Evolutionary conservation across 2,113 vertebrate species (phyloP), one percentile per base, ranked within the genome.

Genomic region (Sorex fumeus): DNA sequence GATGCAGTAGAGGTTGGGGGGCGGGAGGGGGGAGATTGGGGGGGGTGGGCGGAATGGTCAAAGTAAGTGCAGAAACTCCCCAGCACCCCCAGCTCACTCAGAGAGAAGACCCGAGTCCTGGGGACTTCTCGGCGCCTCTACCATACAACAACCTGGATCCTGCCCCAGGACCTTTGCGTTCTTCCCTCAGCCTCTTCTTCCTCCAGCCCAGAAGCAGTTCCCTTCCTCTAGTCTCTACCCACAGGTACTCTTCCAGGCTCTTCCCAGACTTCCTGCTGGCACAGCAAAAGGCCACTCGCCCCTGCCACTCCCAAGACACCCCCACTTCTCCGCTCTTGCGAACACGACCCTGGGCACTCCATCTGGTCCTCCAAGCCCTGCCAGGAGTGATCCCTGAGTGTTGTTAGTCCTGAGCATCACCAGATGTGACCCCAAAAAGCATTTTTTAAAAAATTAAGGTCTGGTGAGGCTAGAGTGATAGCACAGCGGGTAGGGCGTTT

Each of bases 41-140:
- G 88, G 11, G 69, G 70, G 47, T 50, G 47, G 8, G 47, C 13
- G 47, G 8, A 13, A 50, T 9, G 16, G 50, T 28, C 76, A 72
- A 90, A 85, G 45, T 78, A 57, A 4, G 53, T 69, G 76, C 75
- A 90, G 81, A 90, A 86, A 87, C 21, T 57, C 80, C 76, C 62
- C 74, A 0, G 23, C 67, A 43, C n/a, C 81, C 75, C 57, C 16
- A 3, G 21, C 78, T 84, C 74, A 32, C 76, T 90, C 78, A 80
- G 32, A 93, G 45, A 95, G 81, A 81, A 93, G 86, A 60, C 83
- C 91, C 60, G n/a, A 83, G 79, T 78, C 69, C 71, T 90, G 47
- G 15, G 45, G 25, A 16, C 19, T 36, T 36, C 32, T 67, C n/a
- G 1, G 0, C 19, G n/a, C 32, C 27, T 53, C 82, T 74, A 67